A percentile compares a stretch with the other conserved stretches of the same genome.
Conservation (phyloP, 2,113 vertebrate species). For the Anarhynchus alexandrinus region DNA sequence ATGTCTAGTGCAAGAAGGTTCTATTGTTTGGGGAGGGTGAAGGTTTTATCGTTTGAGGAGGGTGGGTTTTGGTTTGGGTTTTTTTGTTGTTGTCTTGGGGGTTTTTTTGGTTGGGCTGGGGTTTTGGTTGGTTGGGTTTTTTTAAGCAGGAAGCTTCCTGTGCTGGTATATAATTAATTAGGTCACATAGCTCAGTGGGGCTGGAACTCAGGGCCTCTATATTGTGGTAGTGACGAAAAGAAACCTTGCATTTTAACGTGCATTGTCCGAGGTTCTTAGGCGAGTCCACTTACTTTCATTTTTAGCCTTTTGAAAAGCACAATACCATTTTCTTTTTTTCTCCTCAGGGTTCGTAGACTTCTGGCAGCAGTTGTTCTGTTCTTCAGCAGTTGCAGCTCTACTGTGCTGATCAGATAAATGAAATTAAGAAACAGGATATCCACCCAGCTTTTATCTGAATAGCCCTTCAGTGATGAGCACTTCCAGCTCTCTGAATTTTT, state of each 20-base stretch:
- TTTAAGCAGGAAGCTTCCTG: not conserved
- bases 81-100: not conserved
- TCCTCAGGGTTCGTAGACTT: not conserved
- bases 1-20: not conserved
- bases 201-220: not conserved
- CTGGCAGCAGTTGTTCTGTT: not conserved
- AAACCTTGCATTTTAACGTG: not conserved
- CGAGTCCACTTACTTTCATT: not conserved
- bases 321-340: not conserved
- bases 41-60: not conserved
- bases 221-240: not conserved
- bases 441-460: not conserved
- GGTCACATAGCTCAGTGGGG: not conserved
- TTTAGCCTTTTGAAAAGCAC: not conserved
- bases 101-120: not conserved
- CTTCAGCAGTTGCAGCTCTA: not conserved
- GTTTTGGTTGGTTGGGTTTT: not conserved
- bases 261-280: not conserved
- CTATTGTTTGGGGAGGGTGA: not conserved
- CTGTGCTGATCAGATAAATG: not conserved
- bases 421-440: not conserved
- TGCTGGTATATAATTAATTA: not conserved
- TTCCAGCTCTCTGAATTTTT: not conserved
- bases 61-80: not conserved
- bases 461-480: not conserved